Conservation (phyloP, 2,797 vertebrate genomes). For the Triplophysa yarkandensis region DNA sequence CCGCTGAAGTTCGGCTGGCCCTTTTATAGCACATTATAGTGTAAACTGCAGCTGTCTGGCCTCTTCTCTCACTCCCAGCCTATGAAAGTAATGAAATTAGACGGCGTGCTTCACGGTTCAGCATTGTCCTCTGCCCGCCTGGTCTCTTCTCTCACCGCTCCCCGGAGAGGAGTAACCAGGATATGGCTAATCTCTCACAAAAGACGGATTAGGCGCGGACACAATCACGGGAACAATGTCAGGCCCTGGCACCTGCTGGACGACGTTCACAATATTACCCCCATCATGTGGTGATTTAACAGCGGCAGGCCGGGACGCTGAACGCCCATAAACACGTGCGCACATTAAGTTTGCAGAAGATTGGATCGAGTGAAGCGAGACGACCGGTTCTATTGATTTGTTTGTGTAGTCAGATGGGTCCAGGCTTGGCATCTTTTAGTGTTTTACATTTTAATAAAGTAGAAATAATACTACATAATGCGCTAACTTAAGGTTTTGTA, state of each 20-base stretch:
- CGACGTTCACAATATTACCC: conserved; percentile 48
- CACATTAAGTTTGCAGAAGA: neutral
- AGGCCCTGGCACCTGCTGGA: conserved; percentile 71
- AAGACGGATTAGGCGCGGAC: conserved; percentile 69
- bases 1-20: conserved; percentile 36
- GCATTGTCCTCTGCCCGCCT: conserved; percentile 69
- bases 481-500: no score
- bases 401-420: neutral
- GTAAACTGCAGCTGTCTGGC: conserved; percentile 52
- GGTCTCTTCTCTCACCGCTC: conserved; percentile 56
- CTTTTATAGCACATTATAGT: conserved; percentile 47
- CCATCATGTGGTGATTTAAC: conserved; percentile 48
- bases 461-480: no score
- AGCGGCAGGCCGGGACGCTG: conserved; percentile 45
- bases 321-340: conserved; percentile 35
- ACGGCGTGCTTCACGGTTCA: conserved; percentile 70
- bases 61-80: conserved; percentile 51
- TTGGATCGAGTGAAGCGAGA: neutral
- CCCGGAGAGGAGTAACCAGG: conserved; percentile 64
- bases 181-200: conserved; percentile 77
- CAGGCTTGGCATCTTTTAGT: neutral
- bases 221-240: conserved; percentile 70
- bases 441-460: no score
- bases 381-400: conserved; percentile 4
- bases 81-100: conserved; percentile 76